These are phyloP conservation scores for Bradypodion ventrale DNA, from an alignment of 2,797 vertebrate genomes.

Conservation along the genomic window DNA sequence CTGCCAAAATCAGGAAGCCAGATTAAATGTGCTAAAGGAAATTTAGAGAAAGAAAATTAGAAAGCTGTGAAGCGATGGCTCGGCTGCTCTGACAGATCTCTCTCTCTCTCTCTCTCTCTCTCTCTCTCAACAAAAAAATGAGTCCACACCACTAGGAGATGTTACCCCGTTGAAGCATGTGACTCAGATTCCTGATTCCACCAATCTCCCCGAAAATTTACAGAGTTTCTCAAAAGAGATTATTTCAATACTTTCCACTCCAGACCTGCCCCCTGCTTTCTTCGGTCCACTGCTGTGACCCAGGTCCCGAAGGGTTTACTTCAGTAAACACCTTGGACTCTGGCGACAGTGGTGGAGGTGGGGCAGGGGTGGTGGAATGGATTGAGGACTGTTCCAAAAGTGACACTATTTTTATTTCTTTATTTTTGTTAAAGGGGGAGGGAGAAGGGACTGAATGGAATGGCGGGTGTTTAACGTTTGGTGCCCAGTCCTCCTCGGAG, in stretches of 20 bases:
- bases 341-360: constrained; percentile 28
- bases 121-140: constrained; percentile 17
- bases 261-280: constrained; percentile 53
- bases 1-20: constrained; percentile 59
- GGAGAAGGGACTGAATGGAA: constrained; percentile 22
- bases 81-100: constrained; percentile 60
- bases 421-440: constrained; percentile 86
- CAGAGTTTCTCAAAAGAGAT: constrained; percentile 88
- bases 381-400: constrained; percentile 92
- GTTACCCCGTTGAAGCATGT: constrained; percentile 87
- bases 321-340: constrained; percentile 97
- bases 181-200: constrained; percentile 89
- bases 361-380: constrained; percentile 65
- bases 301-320: constrained; percentile 91
- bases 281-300: constrained; percentile 78
- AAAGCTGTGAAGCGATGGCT: constrained; percentile 58
- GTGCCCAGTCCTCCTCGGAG: constrained; percentile 63
- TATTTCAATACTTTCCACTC: constrained; percentile 86
- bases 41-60: constrained; percentile 57
- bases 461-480: constrained; percentile 81
- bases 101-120: constrained; percentile 35
- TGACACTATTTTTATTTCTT: constrained; percentile 94
- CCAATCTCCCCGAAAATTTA: constrained; percentile 79
- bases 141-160: constrained; percentile 71
- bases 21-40: constrained; percentile 64